Conservation (phyloP, 1,140 invertebrate species). For the Plodia interpunctella region DNA sequence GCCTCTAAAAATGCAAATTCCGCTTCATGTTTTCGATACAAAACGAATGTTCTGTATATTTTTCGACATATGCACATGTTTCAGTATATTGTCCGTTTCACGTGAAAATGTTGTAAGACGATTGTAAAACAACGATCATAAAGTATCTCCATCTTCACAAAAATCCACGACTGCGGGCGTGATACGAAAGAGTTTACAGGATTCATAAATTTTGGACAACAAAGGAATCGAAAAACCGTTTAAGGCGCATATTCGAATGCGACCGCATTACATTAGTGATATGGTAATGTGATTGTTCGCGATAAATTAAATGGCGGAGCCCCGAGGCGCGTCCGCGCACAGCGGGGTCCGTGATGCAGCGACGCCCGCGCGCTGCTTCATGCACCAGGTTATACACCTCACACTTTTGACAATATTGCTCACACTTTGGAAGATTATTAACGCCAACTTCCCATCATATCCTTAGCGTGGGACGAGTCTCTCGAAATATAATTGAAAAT, state of each 20-base stretch:
- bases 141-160: slow-evolving; percentile 38
- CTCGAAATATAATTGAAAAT: slow-evolving; percentile 42
- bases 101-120: slow-evolving; percentile 33
- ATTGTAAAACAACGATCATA: slow-evolving; percentile 55
- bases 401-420: slow-evolving; percentile 51
- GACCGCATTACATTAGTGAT: slow-evolving; percentile 67
- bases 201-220: slow-evolving; percentile 71
- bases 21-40: neutral
- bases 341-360: slow-evolving; percentile 44
- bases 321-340: slow-evolving; percentile 41
- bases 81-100: slow-evolving; percentile 27
- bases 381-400: slow-evolving; percentile 53
- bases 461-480: slow-evolving; percentile 17
- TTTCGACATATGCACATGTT: slow-evolving; percentile 20
- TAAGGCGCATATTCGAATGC: slow-evolving; percentile 63
- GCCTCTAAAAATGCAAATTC: neutral
- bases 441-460: slow-evolving; percentile 9
- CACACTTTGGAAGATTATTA: slow-evolving; percentile 26
- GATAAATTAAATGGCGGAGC: slow-evolving; percentile 67
- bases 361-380: slow-evolving; percentile 48
- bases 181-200: slow-evolving; percentile 52
- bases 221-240: slow-evolving; percentile 70
- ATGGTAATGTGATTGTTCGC: slow-evolving; percentile 75
- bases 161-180: slow-evolving; percentile 43
- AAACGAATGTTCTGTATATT: neutral